Evolutionary conservation across 2,888 invertebrate species (phyloP), one percentile per base, ranked within the genome.

Genomic region (Cheilosia vulpina): DNA sequence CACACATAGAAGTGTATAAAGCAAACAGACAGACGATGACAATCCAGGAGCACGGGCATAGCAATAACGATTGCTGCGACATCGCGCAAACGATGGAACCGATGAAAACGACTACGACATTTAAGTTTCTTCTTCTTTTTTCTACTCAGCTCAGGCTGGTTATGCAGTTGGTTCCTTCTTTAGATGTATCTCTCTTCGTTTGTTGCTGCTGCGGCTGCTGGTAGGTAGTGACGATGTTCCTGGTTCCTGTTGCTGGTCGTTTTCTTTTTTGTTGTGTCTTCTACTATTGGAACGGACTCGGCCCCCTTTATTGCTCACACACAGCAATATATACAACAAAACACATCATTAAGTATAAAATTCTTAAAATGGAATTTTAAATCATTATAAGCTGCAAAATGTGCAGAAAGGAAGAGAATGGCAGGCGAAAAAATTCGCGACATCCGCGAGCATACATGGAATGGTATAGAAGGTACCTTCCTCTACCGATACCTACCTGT

Each of bases 321-420:
- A 71, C 68, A 76, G 76, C 78, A 71, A 89, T 89, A 90, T 90
- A 90, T 90, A 90, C 89, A 90, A 90, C 90, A 91, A 92, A 92
- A 92, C 92, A 92, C 92, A 92, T 92, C 92, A 92, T 92, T 92
- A 92, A 92, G 91, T 92, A 92, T 91, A 91, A 92, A 92, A 92
- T 92, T 92, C 91, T 92, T 91, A 91, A 92, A 92, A 92, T 92
- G 92, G 92, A 92, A 92, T 92, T 92, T 92, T 91, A 92, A 92
- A 92, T 90, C 90, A 90, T 90, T 90, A 90, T 88, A 88, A 87
- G 87, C 79, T 87, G 73, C 66, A 77, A 76, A 87, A 87, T 82
- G 87, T 72, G 80, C 81, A 85, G 63, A 79, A 87, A 72, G 60
- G 78, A 78, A 57, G 79, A 82, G 72, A 87, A 81, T 69, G 62